Evolutionary conservation across 2,888 invertebrate species (phyloP), one percentile per base, ranked within the genome.

Genomic region (Volucella zonaria): DNA sequence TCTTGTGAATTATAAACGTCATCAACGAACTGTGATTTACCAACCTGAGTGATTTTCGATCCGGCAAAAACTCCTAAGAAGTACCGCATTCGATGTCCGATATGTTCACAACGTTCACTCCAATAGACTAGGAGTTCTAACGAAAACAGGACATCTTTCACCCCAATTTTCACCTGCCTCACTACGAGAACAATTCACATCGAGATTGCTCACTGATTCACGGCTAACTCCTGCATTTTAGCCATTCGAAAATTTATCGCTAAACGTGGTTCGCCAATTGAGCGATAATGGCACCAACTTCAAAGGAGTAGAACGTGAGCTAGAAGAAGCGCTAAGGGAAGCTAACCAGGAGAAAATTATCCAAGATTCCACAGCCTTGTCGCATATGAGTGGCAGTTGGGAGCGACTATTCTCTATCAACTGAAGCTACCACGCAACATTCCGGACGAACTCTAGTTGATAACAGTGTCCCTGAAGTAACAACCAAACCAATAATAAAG

Each of bases 261-360:
- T 0, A 49, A 87, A 31, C 52, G 87, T 61, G 86, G 87, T 3
- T 14, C 54, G 4, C 81, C 85, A 0, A 1, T 54, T 18, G 47
- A 79, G 78, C 9, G 87, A 86, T 52, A 83, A 87, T 43, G 87
- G 80, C 14, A 78, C 81, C 0, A 87, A 87, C 42, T 81, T 87
- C 31, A 77, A 64, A 23, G 86, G 73, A 1, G 52, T 76, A 8
- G 76, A 79, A 14, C 71, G 76, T 8, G 82, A 86, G 31, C 64
- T 86, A 23, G 45, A 14, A 23, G 78, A 67, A 8, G 77, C 62
- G 3, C 66, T 71, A 12, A 3, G n/a, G 6, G 10, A 45, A 2
- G 68, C 73, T 10, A 74, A 81, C 18, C 61, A 70, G 51, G 47
- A 54, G 23, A 51, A 74, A n/a, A 45, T 86, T 12, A 31, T 51